phyloP scores from a whole-genome alignment of 2,888 invertebrate genomes.

The Dascillus cervinus region DNA sequence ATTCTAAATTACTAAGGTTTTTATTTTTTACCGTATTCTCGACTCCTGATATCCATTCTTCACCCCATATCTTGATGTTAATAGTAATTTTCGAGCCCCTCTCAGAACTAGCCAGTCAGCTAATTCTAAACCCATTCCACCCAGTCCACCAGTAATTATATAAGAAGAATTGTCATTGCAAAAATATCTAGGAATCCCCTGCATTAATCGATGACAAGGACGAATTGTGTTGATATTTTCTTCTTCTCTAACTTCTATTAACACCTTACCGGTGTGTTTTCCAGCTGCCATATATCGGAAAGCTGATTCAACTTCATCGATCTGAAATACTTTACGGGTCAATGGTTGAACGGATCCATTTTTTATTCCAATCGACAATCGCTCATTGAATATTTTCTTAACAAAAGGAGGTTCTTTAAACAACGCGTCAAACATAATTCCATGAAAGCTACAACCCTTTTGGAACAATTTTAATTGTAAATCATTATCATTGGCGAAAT shows the following conservation, averaged over 20 bases:
- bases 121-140: slow-evolving; percentile 87
- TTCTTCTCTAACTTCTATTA: slow-evolving; percentile 37
- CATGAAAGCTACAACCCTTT: slow-evolving; percentile 67
- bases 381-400: neutral
- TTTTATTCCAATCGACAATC: slow-evolving; percentile 34
- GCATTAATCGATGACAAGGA: too few relatives aligned
- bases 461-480: slow-evolving; percentile 60
- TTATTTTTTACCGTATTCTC: slow-evolving; percentile 51
- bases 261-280: slow-evolving; percentile 73
- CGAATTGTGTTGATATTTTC: too few relatives aligned
- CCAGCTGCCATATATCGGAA: slow-evolving; percentile 59
- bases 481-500: slow-evolving; percentile 58
- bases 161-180: too few relatives aligned
- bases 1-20: too few relatives aligned
- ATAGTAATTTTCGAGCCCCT: slow-evolving; percentile 69
- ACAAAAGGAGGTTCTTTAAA: neutral
- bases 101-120: slow-evolving; percentile 79
- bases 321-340: slow-evolving; percentile 53
- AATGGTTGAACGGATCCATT: slow-evolving; percentile 65
- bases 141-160: slow-evolving; percentile 72
- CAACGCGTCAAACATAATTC: slow-evolving; percentile 58
- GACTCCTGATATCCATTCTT: slow-evolving; percentile 75
- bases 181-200: too few relatives aligned
- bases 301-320: slow-evolving; percentile 61
- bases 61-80: slow-evolving; percentile 75